These are phyloP conservation scores for Nasonia vitripennis DNA, from an alignment of 1,140 invertebrate species.

Conservation along the genomic window DNA sequence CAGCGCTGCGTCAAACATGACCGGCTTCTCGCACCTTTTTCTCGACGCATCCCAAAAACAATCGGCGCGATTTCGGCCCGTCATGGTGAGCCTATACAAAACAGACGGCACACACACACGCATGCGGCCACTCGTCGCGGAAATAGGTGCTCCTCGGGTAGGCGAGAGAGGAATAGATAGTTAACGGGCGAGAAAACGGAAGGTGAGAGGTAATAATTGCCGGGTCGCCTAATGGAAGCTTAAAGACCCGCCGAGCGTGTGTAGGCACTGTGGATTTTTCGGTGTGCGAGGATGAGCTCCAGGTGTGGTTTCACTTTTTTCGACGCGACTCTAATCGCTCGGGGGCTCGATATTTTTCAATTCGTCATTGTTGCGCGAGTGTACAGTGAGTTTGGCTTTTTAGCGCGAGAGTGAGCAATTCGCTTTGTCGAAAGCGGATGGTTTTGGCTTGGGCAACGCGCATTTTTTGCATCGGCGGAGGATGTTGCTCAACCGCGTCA, in stretches of 20 bases:
- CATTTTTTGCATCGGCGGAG: too few species aligned
- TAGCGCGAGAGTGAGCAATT: neutral
- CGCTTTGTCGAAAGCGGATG: too few species aligned
- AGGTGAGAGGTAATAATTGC: slow-evolving; percentile 58
- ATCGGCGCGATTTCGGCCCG: slow-evolving; percentile 37
- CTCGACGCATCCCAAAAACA: neutral
- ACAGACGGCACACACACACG: neutral
- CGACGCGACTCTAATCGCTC: slow-evolving; percentile 62
- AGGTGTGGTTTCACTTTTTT: slow-evolving; percentile 61
- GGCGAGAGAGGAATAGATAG: slow-evolving; percentile 20
- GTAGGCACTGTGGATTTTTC: neutral
- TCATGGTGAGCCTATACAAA: slow-evolving; percentile 50
- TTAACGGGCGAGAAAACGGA: slow-evolving; percentile 17
- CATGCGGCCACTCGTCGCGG: neutral
- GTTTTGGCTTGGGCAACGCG: too few species aligned
- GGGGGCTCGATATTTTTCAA: slow-evolving; percentile 29
- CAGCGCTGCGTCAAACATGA: neutral
- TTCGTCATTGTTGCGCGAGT: slow-evolving; percentile 34
- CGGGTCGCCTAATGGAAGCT: slow-evolving; percentile 62
- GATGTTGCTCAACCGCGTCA: too few species aligned
- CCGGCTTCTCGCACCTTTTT: neutral
- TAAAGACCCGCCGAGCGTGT: neutral
- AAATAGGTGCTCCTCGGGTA: neutral
- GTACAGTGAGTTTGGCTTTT: neutral
- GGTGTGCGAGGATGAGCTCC: slow-evolving; percentile 61